These are phyloP conservation scores for Aphelinus atriplicis DNA, from an alignment of 1,140 invertebrate genomes.

Conservation along the genomic window DNA sequence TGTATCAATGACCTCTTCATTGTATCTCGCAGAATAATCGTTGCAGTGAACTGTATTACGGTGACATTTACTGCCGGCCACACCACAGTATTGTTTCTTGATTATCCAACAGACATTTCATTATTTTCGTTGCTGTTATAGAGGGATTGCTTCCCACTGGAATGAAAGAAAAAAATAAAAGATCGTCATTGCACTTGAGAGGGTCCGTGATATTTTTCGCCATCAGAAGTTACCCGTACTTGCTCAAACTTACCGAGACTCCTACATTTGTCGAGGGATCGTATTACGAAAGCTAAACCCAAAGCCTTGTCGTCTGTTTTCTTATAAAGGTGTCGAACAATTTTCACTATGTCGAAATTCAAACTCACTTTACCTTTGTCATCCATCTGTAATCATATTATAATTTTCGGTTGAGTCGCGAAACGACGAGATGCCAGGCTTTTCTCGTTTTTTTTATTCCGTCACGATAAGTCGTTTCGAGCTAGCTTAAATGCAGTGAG, in stretches of 20 bases:
- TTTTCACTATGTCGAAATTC: constrained; percentile 31
- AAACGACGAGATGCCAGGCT: too few relatives aligned
- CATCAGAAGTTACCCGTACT: too few relatives aligned
- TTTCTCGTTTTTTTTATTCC: background rate
- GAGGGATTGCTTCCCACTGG: constrained; percentile 9
- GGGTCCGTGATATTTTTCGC: too few relatives aligned
- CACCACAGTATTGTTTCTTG: constrained; percentile 20
- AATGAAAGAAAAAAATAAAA: too few relatives aligned
- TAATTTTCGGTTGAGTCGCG: too few relatives aligned
- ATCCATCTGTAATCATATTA: constrained; percentile 6
- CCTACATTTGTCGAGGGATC: constrained; percentile 15
- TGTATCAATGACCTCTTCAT: too few relatives aligned
- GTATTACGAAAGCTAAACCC: constrained; percentile 10
- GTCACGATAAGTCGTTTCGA: background rate
- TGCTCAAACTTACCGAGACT: constrained; percentile 2
- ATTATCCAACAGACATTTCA: constrained; percentile 35
- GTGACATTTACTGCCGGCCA: background rate
- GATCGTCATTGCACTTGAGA: background rate
- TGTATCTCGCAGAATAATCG: too few relatives aligned
- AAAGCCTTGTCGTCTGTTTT: constrained; percentile 8
- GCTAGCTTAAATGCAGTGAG: background rate
- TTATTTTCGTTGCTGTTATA: constrained; percentile 13
- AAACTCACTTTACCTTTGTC: constrained; percentile 14
- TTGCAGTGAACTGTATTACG: too few relatives aligned
- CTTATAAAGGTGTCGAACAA: constrained; percentile 18